A percentile compares a stretch with the other conserved stretches of the same genome.
phyloP scores from a whole-genome alignment of 2,888 invertebrate species.

The Rugalucina vietnamica region DNA sequence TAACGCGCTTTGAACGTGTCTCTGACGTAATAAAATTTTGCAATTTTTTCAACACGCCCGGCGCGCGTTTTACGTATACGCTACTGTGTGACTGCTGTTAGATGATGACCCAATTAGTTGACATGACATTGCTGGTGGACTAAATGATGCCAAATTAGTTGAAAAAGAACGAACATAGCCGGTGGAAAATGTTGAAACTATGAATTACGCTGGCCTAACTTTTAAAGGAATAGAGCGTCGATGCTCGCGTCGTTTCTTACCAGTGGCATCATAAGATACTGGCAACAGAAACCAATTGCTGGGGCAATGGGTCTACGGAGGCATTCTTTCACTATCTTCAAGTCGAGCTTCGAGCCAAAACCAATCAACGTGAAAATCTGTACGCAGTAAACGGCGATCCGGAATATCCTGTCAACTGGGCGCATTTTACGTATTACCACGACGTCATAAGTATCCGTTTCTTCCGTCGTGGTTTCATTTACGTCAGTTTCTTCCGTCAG shows the following conservation, averaged over 20 bases:
- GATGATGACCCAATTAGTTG: not conserved
- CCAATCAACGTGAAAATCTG: slow-evolving; percentile 82
- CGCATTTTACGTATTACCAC: slow-evolving; percentile 64
- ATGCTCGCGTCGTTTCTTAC: slow-evolving; percentile 77
- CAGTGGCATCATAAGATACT: slow-evolving; percentile 86
- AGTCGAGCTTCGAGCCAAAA: slow-evolving; percentile 84
- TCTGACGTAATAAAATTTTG: too few species aligned
- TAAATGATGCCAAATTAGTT: too few species aligned
- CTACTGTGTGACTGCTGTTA: too few species aligned
- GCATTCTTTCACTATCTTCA: slow-evolving; percentile 81
- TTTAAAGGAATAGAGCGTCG: not conserved
- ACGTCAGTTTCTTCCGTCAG: not conserved
- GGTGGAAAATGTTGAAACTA: too few species aligned
- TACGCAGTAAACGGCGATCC: slow-evolving; percentile 78
- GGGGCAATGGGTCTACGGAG: slow-evolving; percentile 85
- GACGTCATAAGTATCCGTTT: slow-evolving; percentile 43
- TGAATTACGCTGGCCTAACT: not conserved
- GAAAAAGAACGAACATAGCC: too few species aligned
- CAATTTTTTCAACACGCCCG: too few species aligned
- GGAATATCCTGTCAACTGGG: slow-evolving; percentile 77
- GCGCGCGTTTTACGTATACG: too few species aligned
- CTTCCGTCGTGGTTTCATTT: not conserved
- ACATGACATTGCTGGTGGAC: not conserved
- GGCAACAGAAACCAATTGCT: slow-evolving; percentile 84
- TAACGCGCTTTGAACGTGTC: too few species aligned